A percentile compares a stretch with the other conserved stretches of the same genome.
Evolutionary conservation across 2,113 vertebrate genomes (phyloP).

Genomic region (Platycercus adscitus): DNA sequence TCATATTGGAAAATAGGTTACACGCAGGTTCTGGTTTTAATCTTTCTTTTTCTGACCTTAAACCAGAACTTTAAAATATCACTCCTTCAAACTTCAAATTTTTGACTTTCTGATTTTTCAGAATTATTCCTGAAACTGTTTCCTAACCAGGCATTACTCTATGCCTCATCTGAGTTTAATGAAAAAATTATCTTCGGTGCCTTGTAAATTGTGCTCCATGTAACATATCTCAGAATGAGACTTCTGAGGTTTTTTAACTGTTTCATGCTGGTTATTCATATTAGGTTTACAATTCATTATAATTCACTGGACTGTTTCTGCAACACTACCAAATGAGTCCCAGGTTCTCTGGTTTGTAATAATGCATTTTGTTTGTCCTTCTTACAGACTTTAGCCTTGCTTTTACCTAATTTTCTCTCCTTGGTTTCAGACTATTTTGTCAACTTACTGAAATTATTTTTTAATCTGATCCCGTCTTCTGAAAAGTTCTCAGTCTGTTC

Average conservation of each 20-base stretch:
- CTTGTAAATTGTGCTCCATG: background rate
- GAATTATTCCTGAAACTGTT: background rate
- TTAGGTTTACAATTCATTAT: background rate
- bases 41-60: background rate
- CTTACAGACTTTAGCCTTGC: background rate
- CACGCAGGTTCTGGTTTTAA: fast-evolving
- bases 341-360: background rate
- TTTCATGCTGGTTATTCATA: background rate
- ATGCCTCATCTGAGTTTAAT: background rate
- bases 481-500: background rate
- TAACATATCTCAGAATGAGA: background rate
- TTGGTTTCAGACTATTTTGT: background rate
- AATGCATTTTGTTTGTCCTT: background rate
- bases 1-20: background rate
- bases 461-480: background rate
- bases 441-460: background rate
- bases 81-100: background rate
- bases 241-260: background rate
- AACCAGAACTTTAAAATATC: background rate
- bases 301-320: background rate
- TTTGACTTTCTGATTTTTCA: background rate
- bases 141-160: background rate
- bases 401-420: background rate
- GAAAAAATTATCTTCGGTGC: background rate
- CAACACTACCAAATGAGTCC: background rate